A percentile compares a stretch with the other conserved stretches of the same genome.
phyloP scores from a whole-genome alignment of 2,888 invertebrate genomes.

The Diloba caeruleocephala region DNA sequence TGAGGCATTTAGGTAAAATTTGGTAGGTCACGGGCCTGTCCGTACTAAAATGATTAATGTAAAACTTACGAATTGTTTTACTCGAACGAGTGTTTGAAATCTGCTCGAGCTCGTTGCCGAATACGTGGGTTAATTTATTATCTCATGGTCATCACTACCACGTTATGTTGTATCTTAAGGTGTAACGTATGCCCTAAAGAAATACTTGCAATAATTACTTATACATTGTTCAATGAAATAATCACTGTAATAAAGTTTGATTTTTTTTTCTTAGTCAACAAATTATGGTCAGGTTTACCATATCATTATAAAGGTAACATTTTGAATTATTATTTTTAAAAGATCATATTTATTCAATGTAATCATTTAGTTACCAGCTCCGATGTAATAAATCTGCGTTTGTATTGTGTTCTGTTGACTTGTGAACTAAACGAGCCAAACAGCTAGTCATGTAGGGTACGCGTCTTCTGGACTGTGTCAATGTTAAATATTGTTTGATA shows the following conservation, averaged over 20 bases:
- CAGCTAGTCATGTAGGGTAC: conserved; percentile 61
- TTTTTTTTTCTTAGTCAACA: background rate
- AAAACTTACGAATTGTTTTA: no score
- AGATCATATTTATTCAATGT: conserved; percentile 14
- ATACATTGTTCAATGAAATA: no score
- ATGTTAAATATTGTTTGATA: conserved; percentile 10
- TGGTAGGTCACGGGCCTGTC: no score
- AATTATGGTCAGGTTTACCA: background rate
- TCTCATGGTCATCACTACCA: no score
- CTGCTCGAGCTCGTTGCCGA: no score
- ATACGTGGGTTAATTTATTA: no score
- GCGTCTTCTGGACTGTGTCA: conserved; percentile 37
- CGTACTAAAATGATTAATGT: no score
- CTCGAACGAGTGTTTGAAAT: no score
- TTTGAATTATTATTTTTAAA: conserved; percentile 17
- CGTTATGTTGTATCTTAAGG: conserved; percentile 45
- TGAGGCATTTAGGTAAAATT: no score
- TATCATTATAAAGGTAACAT: background rate
- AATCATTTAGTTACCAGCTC: conserved; percentile 40
- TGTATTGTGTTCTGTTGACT: conserved; percentile 38
- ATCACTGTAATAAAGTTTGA: no score
- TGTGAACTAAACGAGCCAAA: conserved; percentile 36
- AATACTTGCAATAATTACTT: conserved; percentile 47
- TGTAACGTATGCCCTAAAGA: conserved; percentile 47
- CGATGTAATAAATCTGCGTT: conserved; percentile 28